phyloP scores from a whole-genome alignment of 2,797 vertebrate genomes.

The Masticophis lateralis region DNA sequence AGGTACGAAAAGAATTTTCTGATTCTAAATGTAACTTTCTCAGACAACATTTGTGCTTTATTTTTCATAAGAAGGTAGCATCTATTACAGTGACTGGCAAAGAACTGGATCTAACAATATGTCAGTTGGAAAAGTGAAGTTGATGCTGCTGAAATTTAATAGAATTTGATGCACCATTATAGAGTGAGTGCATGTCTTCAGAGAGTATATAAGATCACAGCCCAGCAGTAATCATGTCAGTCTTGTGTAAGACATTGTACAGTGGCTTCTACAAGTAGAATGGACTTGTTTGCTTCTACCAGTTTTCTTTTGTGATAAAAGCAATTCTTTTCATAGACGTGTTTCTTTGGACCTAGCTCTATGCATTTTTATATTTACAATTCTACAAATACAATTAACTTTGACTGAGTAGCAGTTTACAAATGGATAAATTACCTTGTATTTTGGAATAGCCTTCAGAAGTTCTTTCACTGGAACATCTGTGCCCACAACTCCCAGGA shows the following conservation, averaged over 20 bases:
- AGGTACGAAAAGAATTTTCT: neutral
- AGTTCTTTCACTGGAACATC: slow-evolving; percentile 97
- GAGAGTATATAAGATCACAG: neutral
- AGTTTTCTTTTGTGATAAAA: neutral
- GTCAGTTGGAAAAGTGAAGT: neutral
- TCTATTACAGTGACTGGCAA: neutral
- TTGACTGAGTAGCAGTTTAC: neutral
- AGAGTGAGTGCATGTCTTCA: neutral
- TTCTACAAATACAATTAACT: slow-evolving; percentile 1
- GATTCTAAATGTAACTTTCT: neutral
- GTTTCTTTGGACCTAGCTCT: neutral
- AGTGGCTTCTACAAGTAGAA: neutral
- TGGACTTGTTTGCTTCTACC: neutral
- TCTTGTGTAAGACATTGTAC: neutral
- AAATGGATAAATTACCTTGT: slow-evolving; percentile 82
- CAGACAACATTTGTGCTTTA: neutral
- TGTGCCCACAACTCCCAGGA: slow-evolving; percentile 96
- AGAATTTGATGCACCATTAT: neutral
- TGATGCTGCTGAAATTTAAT: neutral
- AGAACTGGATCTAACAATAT: neutral
- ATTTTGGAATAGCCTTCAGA: slow-evolving; percentile 94
- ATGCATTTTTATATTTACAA: neutral
- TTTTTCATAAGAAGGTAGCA: neutral
- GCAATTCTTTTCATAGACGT: neutral
- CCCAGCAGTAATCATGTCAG: neutral